phyloP scores from a whole-genome alignment of 2,888 invertebrate species.

The Drosophila seclusa region DNA sequence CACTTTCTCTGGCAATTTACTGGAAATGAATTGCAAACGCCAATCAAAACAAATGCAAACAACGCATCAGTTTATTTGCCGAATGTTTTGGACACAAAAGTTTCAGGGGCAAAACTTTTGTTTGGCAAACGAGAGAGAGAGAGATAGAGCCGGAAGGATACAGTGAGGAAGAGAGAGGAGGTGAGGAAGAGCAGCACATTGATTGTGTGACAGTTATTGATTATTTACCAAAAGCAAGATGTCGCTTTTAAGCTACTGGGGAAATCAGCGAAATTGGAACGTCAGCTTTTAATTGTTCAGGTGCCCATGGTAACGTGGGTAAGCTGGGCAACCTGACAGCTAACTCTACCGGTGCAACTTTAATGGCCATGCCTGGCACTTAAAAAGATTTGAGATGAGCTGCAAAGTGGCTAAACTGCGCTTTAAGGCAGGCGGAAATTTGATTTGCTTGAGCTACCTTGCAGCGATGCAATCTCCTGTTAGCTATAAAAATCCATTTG shows the following conservation, averaged over 20 bases:
- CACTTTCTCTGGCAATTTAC: conserved; percentile 34
- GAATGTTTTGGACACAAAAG: conserved; percentile 55
- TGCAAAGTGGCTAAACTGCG: conserved; percentile 50
- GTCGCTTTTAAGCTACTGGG: conserved; percentile 43
- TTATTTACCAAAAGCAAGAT: conserved; percentile 56
- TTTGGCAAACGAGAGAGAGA: background rate
- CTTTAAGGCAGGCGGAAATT: conserved; percentile 68
- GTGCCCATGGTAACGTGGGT: conserved; percentile 39
- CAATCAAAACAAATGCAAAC: conserved; percentile 69
- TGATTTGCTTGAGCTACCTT: conserved; percentile 57
- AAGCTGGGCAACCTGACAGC: conserved; percentile 7
- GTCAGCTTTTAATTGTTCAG: conserved; percentile 60
- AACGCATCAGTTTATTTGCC: conserved; percentile 53
- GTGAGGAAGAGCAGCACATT: conserved; percentile 9
- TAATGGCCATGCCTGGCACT: conserved; percentile 32
- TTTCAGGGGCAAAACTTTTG: conserved; percentile 46
- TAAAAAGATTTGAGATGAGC: conserved; percentile 38
- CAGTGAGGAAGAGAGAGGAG: background rate
- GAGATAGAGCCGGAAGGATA: background rate
- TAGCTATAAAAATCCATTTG: conserved; percentile 54
- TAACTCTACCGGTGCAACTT: conserved; percentile 44
- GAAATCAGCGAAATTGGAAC: conserved; percentile 69
- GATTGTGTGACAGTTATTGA: conserved; percentile 70
- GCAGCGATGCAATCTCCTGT: conserved; percentile 14
- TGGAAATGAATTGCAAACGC: conserved; percentile 42